Evolutionary conservation across 2,888 invertebrate species (phyloP), one percentile per base, ranked within the genome.

Genomic region (Caenorhabditis angaria): DNA sequence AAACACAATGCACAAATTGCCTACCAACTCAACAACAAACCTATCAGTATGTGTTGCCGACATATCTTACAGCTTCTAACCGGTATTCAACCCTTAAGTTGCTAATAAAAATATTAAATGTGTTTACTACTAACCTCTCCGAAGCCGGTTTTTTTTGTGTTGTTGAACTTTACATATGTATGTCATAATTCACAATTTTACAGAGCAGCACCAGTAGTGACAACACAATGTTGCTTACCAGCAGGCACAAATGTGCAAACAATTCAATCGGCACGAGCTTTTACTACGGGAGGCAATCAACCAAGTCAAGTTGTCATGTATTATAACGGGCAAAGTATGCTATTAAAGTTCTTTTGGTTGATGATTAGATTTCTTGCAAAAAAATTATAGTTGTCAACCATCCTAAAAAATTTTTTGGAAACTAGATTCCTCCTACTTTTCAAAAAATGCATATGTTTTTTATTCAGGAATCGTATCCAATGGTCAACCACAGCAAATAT

Each of bases 21-120:
- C 41, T 66, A 5, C 68, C 71, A n/a, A 63, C 58, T 1, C 62
- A 57, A 35, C 64, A 60, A 50, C 70, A 32, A 51, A 59, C 59
- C 10, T 75, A 72, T 59, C 72, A 72, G 70, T 78, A 78, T 61
- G 75, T 78, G 2, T 50, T 74, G 28, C 74, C 71, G 25, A 67
- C 56, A 67, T 64, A 72, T 56, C 41, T 18, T 10, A 5, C 24
- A 50, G 22, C 50, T 50, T 24, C 50, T 50, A 50, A 65, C 65
- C 70, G 66, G 70, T 70, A 65, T 35, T 54, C 29, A 14, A 28
- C 53, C 57, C 48, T 47, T 41, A n/a, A 41, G 41, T 41, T 41
- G 18, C 18, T 41, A 41, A 41, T 18, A 41, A 12, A 18, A 41
- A 41, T 41, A 41, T 18, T 41, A 41, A 41, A 14, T 10, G 18